Conservation (phyloP, 2,797 vertebrate genomes). For the Pteronotus mesoamericanus region DNA sequence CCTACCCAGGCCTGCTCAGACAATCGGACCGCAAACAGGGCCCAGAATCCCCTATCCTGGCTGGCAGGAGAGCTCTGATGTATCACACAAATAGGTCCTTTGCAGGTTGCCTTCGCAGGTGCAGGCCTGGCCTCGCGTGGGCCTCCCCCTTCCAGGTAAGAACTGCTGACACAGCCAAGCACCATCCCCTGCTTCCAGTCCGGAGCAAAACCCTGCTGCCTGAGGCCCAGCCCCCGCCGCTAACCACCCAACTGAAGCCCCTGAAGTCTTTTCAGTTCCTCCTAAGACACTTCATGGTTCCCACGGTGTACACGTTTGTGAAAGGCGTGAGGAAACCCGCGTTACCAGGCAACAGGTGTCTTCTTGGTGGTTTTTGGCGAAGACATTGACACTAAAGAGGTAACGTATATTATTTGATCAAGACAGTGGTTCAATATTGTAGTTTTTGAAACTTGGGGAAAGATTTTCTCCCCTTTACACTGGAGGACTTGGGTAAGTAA, state of each 20-base stretch:
- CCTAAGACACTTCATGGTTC: too few relatives aligned
- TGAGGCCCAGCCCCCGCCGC: not conserved
- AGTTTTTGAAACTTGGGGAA: not conserved
- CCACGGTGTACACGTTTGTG: not conserved
- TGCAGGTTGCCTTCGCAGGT: not conserved
- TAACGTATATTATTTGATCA: not conserved
- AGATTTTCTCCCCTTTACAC: not conserved
- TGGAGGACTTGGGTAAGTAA: not conserved
- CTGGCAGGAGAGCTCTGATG: rapidly evolving
- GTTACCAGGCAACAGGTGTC: not conserved
- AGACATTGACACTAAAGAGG: not conserved
- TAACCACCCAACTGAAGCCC: not conserved
- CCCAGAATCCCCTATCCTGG: not conserved
- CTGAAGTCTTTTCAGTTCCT: not conserved
- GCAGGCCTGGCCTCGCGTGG: rapidly evolving
- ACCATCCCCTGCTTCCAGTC: not conserved
- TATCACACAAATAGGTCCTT: too few relatives aligned
- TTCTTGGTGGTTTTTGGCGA: not conserved
- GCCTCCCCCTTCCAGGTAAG: not conserved
- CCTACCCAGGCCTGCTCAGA: not conserved
- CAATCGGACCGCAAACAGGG: too few relatives aligned
- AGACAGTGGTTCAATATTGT: not conserved
- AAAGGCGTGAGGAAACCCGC: not conserved
- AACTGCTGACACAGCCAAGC: not conserved
- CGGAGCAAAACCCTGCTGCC: not conserved